Evolutionary conservation across 2,888 invertebrate genomes (phyloP), one percentile per base, ranked within the genome.

Genomic region (Dryobota labecula): DNA sequence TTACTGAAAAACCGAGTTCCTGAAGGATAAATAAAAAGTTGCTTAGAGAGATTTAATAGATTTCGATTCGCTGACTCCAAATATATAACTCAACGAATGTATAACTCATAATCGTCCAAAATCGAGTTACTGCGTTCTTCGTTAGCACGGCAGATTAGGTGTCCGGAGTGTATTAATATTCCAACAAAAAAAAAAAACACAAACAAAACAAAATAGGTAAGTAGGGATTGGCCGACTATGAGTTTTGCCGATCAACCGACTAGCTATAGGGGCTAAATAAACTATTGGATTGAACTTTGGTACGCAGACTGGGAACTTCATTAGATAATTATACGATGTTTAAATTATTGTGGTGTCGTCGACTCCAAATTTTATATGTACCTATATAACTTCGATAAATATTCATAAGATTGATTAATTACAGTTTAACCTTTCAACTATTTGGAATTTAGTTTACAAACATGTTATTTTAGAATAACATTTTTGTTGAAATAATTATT

Each of bases 361-460:
- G 13, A 30, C 27, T 43, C 41, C 7, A 60, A 15, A n/a, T 56
- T 49, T 3, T 49, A 30, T 54, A 41, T 54, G 5, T 63, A 38
- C 9, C 38, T 41, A 54, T 56, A 47, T 7, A 7, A 43, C 24
- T 47, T 41, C 20, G 9, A 33, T 64, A n/a, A 70, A 80, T 76
- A 76, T 70, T 80, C 56, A 69, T 68, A 33, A 27, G n/a, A 43
- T 64, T 30, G 13, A 9, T 60, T 51, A 54, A 9, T 60, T 51
- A 54, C 15, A 51, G 36, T 80, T 69, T 62, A 43, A 78, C 69
- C 38, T 78, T 69, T 68, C 13, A 11, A 24, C 30, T 27, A 30
- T 45, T 45, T 45, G n/a, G 49, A 15, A 45, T 38, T 18, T 53
- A 30, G 15, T 53, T 61, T 33, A 24, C 13, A 41, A 18, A 20